Conservation (phyloP, 2,888 invertebrate genomes). For the Anodontia alba region DNA sequence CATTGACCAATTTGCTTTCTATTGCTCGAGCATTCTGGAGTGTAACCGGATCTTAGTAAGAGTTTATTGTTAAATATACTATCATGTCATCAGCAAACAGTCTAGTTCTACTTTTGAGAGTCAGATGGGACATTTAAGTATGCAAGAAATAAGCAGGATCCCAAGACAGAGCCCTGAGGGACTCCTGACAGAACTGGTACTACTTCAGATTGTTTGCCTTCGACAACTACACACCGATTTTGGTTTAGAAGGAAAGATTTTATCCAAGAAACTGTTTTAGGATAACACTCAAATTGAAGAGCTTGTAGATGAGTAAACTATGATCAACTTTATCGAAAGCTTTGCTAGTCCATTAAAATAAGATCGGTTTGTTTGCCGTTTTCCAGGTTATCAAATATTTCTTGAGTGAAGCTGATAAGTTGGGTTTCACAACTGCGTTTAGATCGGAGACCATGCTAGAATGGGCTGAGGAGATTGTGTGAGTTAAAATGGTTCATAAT, state of each 20-base stretch:
- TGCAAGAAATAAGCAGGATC: constrained; percentile 25
- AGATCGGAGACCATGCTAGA: constrained; percentile 26
- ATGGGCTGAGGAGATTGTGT: neutral
- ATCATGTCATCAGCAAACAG: constrained; percentile 47
- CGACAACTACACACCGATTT: constrained; percentile 28
- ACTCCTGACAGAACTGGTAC: constrained; percentile 28
- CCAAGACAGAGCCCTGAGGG: constrained; percentile 31
- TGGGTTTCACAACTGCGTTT: constrained; percentile 14
- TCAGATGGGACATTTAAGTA: constrained; percentile 37
- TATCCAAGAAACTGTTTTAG: constrained; percentile 24
- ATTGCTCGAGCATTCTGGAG: constrained; percentile 20
- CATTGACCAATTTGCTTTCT: too few relatives aligned
- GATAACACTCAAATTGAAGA: neutral
- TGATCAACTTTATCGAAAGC: constrained; percentile 30
- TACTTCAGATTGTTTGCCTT: constrained; percentile 8
- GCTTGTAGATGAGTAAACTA: constrained; percentile 7
- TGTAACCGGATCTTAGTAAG: neutral
- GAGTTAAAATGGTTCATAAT: neutral
- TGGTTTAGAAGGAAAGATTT: constrained; percentile 20
- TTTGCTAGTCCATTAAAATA: neutral
- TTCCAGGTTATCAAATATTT: constrained; percentile 9
- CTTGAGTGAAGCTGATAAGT: constrained; percentile 13
- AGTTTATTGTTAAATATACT: constrained; percentile 18
- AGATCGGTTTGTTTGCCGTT: constrained; percentile 20
- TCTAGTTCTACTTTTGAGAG: constrained; percentile 8